Conservation (phyloP, 1,140 invertebrate genomes). For the Ctenoplectra terminalis region DNA sequence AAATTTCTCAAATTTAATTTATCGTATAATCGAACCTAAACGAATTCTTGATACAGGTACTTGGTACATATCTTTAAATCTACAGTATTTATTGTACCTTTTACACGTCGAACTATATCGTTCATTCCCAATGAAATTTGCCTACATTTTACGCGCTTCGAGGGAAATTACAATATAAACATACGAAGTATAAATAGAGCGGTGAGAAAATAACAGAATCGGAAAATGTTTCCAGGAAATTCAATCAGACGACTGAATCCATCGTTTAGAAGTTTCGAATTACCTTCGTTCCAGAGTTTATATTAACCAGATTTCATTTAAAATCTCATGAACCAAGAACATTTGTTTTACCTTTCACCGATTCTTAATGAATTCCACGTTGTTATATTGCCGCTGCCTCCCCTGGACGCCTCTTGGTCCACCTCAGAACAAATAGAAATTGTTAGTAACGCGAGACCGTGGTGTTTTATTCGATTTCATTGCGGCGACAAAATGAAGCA, state of each 20-base stretch:
- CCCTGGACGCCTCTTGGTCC: background rate
- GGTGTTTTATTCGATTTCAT: slow-evolving; percentile 1
- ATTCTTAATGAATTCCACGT: background rate
- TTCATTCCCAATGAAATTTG: background rate
- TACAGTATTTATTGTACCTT: too few relatives aligned
- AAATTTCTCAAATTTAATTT: background rate
- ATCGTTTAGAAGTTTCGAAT: slow-evolving; percentile 52
- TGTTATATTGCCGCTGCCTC: background rate
- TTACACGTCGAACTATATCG: background rate
- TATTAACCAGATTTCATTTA: slow-evolving; percentile 37
- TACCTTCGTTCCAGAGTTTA: slow-evolving; percentile 20
- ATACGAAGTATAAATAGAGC: slow-evolving; percentile 28
- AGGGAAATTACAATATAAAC: slow-evolving; percentile 19
- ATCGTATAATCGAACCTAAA: too few relatives aligned
- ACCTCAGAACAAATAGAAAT: background rate
- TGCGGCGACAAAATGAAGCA: background rate
- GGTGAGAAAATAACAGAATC: slow-evolving; percentile 16
- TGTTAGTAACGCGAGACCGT: background rate
- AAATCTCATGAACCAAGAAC: slow-evolving; percentile 1
- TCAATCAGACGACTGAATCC: slow-evolving; percentile 27
- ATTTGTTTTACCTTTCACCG: slow-evolving; percentile 11
- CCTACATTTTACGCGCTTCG: background rate
- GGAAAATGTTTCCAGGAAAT: slow-evolving; percentile 6
- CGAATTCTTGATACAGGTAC: too few relatives aligned
- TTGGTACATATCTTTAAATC: too few relatives aligned